Conservation (phyloP, 2,113 vertebrate genomes). For the Sisor rabdophorus region DNA sequence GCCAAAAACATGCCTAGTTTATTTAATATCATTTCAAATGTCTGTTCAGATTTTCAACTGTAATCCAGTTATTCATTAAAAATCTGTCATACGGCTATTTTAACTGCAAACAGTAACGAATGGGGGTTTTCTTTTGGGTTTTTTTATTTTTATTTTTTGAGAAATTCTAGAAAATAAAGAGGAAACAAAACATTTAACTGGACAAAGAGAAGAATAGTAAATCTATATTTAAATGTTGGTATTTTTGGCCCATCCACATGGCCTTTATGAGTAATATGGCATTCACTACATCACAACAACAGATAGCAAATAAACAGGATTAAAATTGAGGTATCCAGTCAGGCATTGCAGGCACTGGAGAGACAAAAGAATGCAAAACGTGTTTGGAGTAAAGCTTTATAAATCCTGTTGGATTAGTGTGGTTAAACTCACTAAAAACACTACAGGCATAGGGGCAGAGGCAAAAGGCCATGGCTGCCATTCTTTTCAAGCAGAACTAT, state of each 20-base stretch:
- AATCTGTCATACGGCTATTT: background rate
- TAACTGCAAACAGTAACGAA: no score
- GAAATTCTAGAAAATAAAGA: no score
- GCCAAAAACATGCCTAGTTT: no score
- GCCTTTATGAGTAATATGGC: constrained; percentile 16
- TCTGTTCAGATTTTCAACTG: no score
- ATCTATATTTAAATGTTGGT: constrained; percentile 22
- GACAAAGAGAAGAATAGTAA: constrained; percentile 20
- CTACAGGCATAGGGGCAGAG: constrained; percentile 35
- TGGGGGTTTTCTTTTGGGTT: no score
- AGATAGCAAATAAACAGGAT: background rate
- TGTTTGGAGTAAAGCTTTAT: constrained; percentile 50
- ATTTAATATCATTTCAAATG: no score
- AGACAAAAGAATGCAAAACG: constrained; percentile 36
- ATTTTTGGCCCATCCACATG: background rate
- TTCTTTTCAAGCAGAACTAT: constrained; percentile 31
- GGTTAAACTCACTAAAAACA: constrained; percentile 27
- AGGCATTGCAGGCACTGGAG: constrained; percentile 7
- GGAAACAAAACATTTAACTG: background rate
- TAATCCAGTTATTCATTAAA: constrained; percentile 8
- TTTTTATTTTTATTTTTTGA: no score
- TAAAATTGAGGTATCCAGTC: constrained; percentile 44
- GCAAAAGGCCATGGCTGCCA: constrained; percentile 50
- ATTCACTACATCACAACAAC: background rate
- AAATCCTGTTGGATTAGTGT: constrained; percentile 53